A percentile compares a stretch with the other conserved stretches of the same genome.
phyloP scores from a whole-genome alignment of 2,888 invertebrate genomes.

The Sarcophaga subvicina region DNA sequence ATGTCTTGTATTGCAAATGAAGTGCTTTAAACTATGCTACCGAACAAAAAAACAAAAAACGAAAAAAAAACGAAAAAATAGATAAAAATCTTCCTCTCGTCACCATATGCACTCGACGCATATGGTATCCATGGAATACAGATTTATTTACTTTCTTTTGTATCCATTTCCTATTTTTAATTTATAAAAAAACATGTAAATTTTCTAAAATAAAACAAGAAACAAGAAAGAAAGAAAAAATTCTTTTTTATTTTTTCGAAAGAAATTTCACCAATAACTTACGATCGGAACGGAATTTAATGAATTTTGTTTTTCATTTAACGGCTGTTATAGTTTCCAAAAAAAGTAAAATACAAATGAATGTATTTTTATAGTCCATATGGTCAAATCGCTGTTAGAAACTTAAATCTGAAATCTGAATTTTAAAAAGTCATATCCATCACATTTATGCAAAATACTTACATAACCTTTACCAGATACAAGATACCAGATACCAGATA shows the following conservation, averaged over 20 bases:
- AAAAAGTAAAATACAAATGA: background rate
- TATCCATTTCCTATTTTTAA: slow-evolving; percentile 28
- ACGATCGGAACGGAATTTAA: too few species aligned
- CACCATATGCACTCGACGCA: slow-evolving; percentile 24
- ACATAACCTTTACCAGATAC: slow-evolving; percentile 54
- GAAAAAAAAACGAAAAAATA: slow-evolving; percentile 22
- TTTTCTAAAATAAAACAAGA: background rate
- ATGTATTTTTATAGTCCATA: slow-evolving; percentile 17
- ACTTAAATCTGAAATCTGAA: background rate
- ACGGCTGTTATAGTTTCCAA: slow-evolving; percentile 7
- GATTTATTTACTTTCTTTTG: too few species aligned
- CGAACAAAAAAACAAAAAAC: background rate
- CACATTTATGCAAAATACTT: slow-evolving; percentile 70
- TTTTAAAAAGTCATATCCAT: slow-evolving; percentile 61
- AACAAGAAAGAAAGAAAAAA: background rate
- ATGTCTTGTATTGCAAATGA: slow-evolving; percentile 63
- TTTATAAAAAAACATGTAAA: slow-evolving; percentile 47
- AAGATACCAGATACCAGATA: background rate
- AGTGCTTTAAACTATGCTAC: slow-evolving; percentile 16
- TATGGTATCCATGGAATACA: too few species aligned
- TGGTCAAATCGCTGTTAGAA: slow-evolving; percentile 3
- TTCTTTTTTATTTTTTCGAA: slow-evolving; percentile 19
- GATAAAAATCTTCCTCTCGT: slow-evolving; percentile 7
- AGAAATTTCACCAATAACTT: slow-evolving; percentile 42
- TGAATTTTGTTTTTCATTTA: slow-evolving; percentile 7